These are phyloP conservation scores for Orbicella faveolata DNA, from an alignment of 64 coral and sea anemone species.

Conservation along the genomic window DNA sequence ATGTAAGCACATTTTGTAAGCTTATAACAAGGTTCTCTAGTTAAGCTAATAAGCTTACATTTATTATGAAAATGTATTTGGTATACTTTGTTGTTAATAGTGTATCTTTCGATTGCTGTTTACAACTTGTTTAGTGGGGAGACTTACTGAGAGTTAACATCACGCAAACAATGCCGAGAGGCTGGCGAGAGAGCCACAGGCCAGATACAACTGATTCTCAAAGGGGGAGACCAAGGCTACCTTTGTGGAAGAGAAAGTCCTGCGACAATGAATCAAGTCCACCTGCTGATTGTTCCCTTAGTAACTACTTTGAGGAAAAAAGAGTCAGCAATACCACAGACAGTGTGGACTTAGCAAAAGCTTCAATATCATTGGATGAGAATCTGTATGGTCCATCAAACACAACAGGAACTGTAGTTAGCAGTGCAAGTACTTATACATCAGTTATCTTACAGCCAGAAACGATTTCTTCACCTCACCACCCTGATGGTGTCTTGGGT, in stretches of 20 bases:
- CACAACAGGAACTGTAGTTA: not conserved
- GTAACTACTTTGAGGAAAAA: not conserved
- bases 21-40: too few relatives aligned
- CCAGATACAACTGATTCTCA: not conserved
- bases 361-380: not conserved
- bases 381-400: not conserved
- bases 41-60: too few relatives aligned
- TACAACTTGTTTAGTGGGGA: too few relatives aligned
- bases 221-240: not conserved
- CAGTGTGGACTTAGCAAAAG: not conserved
- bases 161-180: constrained; percentile 11
- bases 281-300: not conserved
- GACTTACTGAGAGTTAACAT: too few relatives aligned
- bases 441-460: not conserved
- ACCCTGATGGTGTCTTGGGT: not conserved
- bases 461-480: not conserved
- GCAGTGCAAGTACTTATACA: not conserved
- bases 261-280: not conserved
- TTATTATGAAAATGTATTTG: too few relatives aligned
- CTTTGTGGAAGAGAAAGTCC: not conserved
- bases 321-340: not conserved
- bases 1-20: too few relatives aligned
- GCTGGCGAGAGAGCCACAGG: not conserved
- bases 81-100: too few relatives aligned
- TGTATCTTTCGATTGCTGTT: too few relatives aligned